Percentiles rank a stretch among this genome's conserved stretches.
phyloP scores from a whole-genome alignment of 2,113 vertebrate genomes.

The Gymnogyps californianus region DNA sequence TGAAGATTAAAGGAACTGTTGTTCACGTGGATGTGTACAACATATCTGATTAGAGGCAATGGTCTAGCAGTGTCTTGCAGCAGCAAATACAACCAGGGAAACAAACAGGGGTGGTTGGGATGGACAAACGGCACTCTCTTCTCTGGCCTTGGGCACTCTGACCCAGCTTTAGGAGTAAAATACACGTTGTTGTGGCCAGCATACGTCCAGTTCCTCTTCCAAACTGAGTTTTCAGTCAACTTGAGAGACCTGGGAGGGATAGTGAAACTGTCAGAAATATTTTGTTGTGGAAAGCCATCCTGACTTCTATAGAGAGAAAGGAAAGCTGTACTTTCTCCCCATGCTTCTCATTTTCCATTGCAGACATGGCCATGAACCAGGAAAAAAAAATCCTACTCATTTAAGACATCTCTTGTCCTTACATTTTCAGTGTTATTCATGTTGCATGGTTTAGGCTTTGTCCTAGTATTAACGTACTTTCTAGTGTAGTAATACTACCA shows the following conservation, averaged over 20 bases:
- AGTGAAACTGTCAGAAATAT: neutral
- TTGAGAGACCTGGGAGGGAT: neutral
- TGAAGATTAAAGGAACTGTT: slow-evolving; percentile 46
- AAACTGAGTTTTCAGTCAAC: neutral
- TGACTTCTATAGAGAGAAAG: neutral
- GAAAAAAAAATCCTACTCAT: neutral
- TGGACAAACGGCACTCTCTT: neutral
- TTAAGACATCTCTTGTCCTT: neutral
- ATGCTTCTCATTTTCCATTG: neutral
- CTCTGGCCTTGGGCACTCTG: neutral
- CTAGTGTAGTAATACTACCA: neutral
- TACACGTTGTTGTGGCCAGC: fast-evolving
- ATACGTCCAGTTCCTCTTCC: neutral
- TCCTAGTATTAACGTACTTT: neutral
- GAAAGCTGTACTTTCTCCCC: neutral
- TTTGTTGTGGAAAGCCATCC: neutral
- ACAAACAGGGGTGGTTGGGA: neutral
- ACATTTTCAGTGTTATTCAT: neutral
- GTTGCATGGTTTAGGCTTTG: neutral
- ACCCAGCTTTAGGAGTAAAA: neutral
- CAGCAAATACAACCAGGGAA: neutral
- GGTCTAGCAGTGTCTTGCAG: neutral
- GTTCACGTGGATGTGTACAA: neutral
- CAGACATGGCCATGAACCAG: neutral
- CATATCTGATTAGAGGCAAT: neutral